Evolutionary conservation across 2,113 vertebrate genomes (phyloP).

Genomic region (Anhinga anhinga): DNA sequence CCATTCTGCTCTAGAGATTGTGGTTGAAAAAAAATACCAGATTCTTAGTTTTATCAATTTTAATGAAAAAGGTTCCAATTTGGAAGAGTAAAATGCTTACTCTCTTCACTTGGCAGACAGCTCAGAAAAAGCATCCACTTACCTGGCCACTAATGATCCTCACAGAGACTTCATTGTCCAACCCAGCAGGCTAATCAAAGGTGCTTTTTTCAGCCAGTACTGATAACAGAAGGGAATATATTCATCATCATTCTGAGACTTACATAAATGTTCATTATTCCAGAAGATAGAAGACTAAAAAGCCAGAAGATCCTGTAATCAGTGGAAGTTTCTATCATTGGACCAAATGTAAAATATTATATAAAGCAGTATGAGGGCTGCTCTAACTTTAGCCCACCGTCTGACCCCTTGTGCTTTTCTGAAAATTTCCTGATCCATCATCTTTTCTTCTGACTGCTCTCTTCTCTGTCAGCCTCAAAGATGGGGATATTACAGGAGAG

Average conservation of each 20-base stretch:
- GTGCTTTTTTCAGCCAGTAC: not conserved
- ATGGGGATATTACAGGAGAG: not conserved
- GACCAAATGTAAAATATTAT: not conserved
- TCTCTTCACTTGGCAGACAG: not conserved
- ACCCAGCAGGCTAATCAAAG: conserved; percentile 6
- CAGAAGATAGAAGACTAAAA: not conserved
- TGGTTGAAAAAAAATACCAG: not conserved
- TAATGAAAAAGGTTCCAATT: not conserved
- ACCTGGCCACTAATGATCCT: not conserved
- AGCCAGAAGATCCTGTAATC: not conserved
- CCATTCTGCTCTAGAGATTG: not conserved
- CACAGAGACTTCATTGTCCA: not conserved
- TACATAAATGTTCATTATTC: not conserved
- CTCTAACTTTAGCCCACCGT: not conserved
- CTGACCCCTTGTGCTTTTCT: not conserved
- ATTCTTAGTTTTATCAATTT: not conserved
- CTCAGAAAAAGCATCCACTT: not conserved
- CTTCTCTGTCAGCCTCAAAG: not conserved
- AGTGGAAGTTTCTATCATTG: not conserved
- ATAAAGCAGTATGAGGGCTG: not conserved
- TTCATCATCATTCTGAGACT: not conserved
- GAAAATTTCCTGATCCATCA: not conserved
- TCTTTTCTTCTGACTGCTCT: not conserved
- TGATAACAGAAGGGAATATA: not conserved
- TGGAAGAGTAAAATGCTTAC: not conserved